These are phyloP conservation scores for Gymnocephalus cernua DNA, from an alignment of 2,113 vertebrate species.

Conservation along the genomic window DNA sequence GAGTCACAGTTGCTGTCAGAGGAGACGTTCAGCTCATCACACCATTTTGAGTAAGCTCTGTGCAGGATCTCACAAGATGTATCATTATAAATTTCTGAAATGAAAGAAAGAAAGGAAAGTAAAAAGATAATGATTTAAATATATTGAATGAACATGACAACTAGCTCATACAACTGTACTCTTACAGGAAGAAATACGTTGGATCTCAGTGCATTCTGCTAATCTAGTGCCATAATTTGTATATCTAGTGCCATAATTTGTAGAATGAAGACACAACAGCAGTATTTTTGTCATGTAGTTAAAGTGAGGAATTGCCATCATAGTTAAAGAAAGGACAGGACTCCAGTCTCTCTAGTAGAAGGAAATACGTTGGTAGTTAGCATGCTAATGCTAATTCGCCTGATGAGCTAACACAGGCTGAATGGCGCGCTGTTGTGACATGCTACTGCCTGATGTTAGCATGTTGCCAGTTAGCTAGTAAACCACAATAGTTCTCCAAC, in stretches of 20 bases:
- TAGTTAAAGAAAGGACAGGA: background rate
- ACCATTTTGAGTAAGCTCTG: slow-evolving; percentile 81
- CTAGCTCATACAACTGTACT: background rate
- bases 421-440: background rate
- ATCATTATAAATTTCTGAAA: slow-evolving; percentile 87
- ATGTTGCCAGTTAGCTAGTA: background rate
- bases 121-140: background rate
- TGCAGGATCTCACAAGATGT: slow-evolving; percentile 80
- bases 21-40: slow-evolving; percentile 73
- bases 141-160: background rate
- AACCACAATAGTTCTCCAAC: background rate
- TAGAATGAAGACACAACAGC: background rate
- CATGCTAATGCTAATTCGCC: background rate
- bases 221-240: background rate
- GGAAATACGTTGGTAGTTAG: background rate
- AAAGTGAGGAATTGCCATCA: background rate
- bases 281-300: background rate
- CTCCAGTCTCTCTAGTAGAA: background rate
- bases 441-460: background rate
- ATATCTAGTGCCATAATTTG: background rate
- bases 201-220: background rate
- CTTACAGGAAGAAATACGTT: background rate
- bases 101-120: slow-evolving; percentile 43
- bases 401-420: background rate
- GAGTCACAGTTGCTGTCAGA: slow-evolving; percentile 31